Evolutionary conservation across 2,888 invertebrate species (phyloP), one percentile per base, ranked within the genome.

Genomic region (Drosophila formosana): DNA sequence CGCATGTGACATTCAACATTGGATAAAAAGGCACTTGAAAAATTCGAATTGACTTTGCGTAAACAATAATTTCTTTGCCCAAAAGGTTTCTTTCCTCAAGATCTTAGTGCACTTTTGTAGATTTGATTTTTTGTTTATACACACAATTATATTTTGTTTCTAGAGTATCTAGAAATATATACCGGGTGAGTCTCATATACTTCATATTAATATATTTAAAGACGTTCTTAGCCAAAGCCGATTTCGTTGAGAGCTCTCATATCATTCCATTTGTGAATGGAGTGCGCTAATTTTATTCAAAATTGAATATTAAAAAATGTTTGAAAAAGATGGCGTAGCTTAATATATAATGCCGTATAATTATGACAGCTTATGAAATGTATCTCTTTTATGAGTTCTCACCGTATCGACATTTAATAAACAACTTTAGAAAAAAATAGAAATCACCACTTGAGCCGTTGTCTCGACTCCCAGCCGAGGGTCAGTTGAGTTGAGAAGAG

Each of bases 321-420:
- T 26, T 18, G 13, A 39, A 26, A 23, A 56, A 25, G 18, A 1
- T 23, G 32, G 39, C 26, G 28, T 4, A 23, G 53, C 46, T 56
- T 43, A 11, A 13, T 26, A 7, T 45, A 39, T 47, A 34, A 55
- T 63, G 45, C 52, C 18, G 6, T 47, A 58, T 55, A 77, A 80
- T 77, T 62, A 50, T 39, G 13, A 46, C 67, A 58, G 84, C 78
- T 83, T 78, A 80, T 75, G 11, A 39, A 49, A 60, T 45, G 52
- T 73, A 62, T 70, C 50, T 62, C 39, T 26, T 28, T 8, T 37
- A 23, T 66, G n/a, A 58, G 53, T 37, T 25, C 45, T 55, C 41
- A 18, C 41, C 55, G 67, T 75, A 81, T 72, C 50, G 58, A 70
- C 74, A 67, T 69, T 81, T 70, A 66, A 73, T 81, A 71, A 79